These are phyloP conservation scores for Podabrus alpinus DNA, from an alignment of 2,888 invertebrate genomes.

Conservation along the genomic window DNA sequence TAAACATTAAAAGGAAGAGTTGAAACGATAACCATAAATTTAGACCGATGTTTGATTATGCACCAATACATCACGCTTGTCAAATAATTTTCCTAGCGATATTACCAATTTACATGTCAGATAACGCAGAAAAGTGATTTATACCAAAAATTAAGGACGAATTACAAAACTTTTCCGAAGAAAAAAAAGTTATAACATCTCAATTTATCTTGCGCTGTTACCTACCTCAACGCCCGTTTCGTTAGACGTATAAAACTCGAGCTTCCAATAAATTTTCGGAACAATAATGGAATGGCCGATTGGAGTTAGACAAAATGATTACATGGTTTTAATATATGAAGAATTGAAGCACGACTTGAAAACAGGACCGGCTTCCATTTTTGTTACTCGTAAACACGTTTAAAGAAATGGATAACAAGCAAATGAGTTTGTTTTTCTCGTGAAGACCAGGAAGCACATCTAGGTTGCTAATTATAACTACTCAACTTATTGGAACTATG, in stretches of 20 bases:
- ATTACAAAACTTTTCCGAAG: background rate
- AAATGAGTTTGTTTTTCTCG: background rate
- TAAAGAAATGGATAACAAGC: background rate
- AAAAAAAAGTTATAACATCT: conserved; percentile 20
- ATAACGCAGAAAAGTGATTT: background rate
- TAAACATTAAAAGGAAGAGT: background rate
- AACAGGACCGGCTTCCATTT: background rate
- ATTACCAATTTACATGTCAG: background rate
- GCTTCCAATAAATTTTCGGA: background rate
- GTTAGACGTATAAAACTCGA: conserved; percentile 41
- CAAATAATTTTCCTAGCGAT: background rate
- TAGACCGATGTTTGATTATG: background rate
- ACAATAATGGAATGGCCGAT: conserved; percentile 31
- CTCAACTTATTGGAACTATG: conserved; percentile 14
- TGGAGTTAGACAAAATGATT: conserved; percentile 52
- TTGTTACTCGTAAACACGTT: background rate
- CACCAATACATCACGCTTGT: background rate
- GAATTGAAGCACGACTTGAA: conserved; percentile 42
- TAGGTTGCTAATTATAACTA: conserved; percentile 24
- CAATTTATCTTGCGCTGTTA: conserved; percentile 37
- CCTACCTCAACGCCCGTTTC: conserved; percentile 47
- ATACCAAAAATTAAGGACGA: background rate
- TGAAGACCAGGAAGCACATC: conserved; percentile 5
- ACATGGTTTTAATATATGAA: conserved; percentile 49
- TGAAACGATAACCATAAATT: background rate